phyloP scores from a whole-genome alignment of 2,113 vertebrate genomes.

The Thunnus maccoyii region DNA sequence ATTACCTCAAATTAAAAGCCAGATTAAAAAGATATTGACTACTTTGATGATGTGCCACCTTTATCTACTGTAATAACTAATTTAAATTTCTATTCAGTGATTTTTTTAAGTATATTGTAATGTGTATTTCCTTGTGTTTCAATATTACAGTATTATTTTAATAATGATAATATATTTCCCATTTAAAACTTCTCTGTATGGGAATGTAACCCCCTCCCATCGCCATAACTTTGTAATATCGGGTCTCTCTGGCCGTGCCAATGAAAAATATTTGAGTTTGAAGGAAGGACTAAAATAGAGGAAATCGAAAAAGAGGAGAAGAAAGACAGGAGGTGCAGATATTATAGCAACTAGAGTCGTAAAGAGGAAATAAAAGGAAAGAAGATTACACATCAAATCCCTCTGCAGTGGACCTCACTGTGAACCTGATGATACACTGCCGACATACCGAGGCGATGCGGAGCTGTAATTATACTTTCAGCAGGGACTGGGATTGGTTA shows the following conservation, averaged over 20 bases:
- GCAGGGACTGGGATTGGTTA: conserved; percentile 30
- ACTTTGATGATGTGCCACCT: too few species aligned
- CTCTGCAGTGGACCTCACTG: conserved; percentile 50
- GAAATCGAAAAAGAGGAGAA: neutral
- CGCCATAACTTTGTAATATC: too few species aligned
- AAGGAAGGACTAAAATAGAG: neutral
- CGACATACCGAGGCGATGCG: conserved; percentile 32
- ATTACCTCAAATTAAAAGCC: too few species aligned
- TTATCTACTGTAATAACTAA: too few species aligned
- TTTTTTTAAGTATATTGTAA: neutral
- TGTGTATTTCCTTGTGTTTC: neutral
- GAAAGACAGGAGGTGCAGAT: neutral
- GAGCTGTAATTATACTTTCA: conserved; percentile 66
- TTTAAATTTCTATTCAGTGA: too few species aligned
- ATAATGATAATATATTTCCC: neutral
- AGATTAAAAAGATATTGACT: too few species aligned
- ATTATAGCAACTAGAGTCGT: neutral
- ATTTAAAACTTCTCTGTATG: neutral
- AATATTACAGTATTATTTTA: neutral
- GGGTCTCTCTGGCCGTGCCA: neutral
- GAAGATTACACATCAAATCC: conserved; percentile 50
- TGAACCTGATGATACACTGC: conserved; percentile 61
- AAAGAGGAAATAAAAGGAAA: conserved; percentile 35
- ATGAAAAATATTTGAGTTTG: neutral
- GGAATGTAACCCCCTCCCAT: too few species aligned